Conservation (phyloP, 1,140 invertebrate genomes). For the Procambarus clarkii region DNA sequence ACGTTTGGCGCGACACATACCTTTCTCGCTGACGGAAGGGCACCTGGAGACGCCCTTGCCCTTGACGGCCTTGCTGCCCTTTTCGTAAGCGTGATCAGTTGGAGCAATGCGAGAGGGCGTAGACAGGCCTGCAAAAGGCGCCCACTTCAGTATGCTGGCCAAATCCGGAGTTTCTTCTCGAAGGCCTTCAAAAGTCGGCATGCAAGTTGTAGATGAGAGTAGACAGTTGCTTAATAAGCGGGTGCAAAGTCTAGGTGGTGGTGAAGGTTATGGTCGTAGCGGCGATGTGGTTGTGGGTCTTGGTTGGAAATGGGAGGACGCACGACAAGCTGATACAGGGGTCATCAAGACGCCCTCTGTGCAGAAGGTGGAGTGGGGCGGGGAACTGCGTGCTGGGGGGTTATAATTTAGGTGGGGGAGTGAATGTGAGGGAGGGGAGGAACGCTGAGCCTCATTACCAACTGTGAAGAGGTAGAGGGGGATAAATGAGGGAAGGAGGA, state of each 20-base stretch:
- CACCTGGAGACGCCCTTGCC: conserved; percentile 41
- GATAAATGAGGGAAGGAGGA: neutral
- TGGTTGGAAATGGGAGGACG: neutral
- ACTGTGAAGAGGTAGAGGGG: neutral
- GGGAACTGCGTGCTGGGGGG: conserved; percentile 5
- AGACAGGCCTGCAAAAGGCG: conserved; percentile 51
- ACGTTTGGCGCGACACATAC: neutral
- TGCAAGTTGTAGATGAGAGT: conserved; percentile 46
- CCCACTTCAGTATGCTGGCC: conserved; percentile 48
- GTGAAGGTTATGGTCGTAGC: conserved; percentile 24
- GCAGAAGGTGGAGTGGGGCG: neutral
- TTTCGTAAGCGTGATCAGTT: conserved; percentile 39
- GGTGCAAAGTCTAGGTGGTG: conserved; percentile 33
- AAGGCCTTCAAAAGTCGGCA: conserved; percentile 27
- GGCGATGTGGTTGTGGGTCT: neutral
- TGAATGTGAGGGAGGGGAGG: neutral
- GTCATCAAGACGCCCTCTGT: neutral
- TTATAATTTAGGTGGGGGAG: neutral
- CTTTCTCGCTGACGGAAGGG: conserved; percentile 42
- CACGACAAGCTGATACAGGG: neutral
- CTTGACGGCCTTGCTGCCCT: conserved; percentile 50
- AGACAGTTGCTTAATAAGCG: conserved; percentile 9
- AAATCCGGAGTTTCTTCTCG: neutral
- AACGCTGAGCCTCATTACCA: neutral
- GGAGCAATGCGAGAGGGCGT: conserved; percentile 35